Base-by-base conservation (phyloP, 2,888 invertebrate species). In the Ecdyonurus torrentis region DNA sequence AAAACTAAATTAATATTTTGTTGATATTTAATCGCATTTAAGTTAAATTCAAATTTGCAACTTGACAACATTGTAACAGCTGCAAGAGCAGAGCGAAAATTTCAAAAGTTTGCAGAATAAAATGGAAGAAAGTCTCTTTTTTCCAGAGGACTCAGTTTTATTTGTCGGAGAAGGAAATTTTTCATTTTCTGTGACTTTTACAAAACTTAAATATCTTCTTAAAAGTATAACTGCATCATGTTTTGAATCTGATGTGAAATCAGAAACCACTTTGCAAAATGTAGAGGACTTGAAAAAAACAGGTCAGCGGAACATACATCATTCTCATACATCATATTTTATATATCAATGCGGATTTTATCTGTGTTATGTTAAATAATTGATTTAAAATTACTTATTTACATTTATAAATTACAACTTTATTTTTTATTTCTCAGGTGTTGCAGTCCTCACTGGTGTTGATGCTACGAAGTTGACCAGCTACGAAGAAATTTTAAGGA, bases 391-490 rank as follows among this genome's bases (percentile, higher is more conserved):
- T n/a, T n/a, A n/a, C n/a, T n/a, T n/a, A n/a, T n/a, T n/a, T n/a
- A n/a, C n/a, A n/a, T n/a, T n/a, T n/a, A n/a, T n/a, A n/a, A n/a
- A n/a, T n/a, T n/a, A n/a, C n/a, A n/a, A n/a, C n/a, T n/a, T n/a
- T n/a, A n/a, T n/a, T n/a, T n/a, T n/a, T n/a, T n/a, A n/a, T n/a
- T n/a, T 37, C 15, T 66, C 71, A 80, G 81, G 77, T 65, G 74
- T 75, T 37, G 69, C 67, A 52, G 75, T 80, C 1, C 66, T 75
- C n/a, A 70, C 76, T 63, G 75, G 74, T 52, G 74, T 79, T 52
- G 80, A 81, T 73, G 81, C 78, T n/a, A 78, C 77, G 18, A 72
- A 73, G 64, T 70, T 81, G 37, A 69, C 72, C 24, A 63, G 70
- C 3, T 67, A 74, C 66, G 60, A 69, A 18, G 64, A 66, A 22